Evolutionary conservation across 2,797 vertebrate genomes (phyloP), one percentile per base, ranked within the genome.

Genomic region (Neomorphus geoffroyi): DNA sequence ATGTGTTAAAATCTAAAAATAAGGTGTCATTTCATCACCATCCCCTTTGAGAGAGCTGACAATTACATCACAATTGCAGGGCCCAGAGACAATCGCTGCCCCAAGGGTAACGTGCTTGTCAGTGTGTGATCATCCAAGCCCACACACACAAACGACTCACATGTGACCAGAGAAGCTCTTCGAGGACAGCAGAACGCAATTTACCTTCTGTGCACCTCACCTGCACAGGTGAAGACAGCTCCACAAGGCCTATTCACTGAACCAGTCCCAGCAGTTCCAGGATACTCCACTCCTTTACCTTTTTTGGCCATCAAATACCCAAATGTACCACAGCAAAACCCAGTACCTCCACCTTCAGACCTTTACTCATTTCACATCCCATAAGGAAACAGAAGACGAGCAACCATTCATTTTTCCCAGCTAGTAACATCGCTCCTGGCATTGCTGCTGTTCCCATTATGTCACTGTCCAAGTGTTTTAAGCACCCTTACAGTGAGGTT

Each of bases 61-160:
- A 3, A 33, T 30, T 22, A 18, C 18, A 18, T 33, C 27, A 8
- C 26, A 32, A 60, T 16, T 9, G 14, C 23, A 73, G 22, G 48
- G 16, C 67, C 56, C 37, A 6, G n/a, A 62, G 32, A 32, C 26
- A 82, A 43, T 9, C 21, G 23, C 24, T 46, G 18, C 26, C 14
- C 67, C 37, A 11, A 33, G 24, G 22, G 37, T 43, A 88, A 51
- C 22, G 12, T 54, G 32, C 14, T 19, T 0, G 13, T 43, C 41
- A 61, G 24, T 6, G 5, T 10, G 50, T 7, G 16, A 18, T 53
- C 1, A 58, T 11, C n/a, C 37, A 43, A 18, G n/a, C 33, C 26
- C 6, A 0, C 22, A 28, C 22, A n/a, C 13, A 39, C 21, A 35
- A 56, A 23, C 0, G 2, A 33, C 4, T 13, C 28, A 5, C 18